Evolutionary conservation across 2,113 vertebrate genomes (phyloP).

Genomic region (Camarhynchus parvulus): DNA sequence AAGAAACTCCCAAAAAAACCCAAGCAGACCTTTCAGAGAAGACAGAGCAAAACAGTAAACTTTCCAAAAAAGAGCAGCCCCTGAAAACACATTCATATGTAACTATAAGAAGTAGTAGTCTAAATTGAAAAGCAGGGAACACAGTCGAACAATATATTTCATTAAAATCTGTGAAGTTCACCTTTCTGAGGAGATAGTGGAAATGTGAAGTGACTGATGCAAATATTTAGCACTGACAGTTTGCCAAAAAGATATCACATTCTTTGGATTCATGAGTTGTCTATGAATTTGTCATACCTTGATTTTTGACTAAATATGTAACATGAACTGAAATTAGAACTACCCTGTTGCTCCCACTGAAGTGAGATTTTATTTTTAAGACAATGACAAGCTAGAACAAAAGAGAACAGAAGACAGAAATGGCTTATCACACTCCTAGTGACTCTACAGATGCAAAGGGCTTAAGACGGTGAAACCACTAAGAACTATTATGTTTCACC

Average conservation of each 20-base stretch:
- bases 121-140: conserved; percentile 4
- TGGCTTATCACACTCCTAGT: background rate
- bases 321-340: background rate
- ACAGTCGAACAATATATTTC: background rate
- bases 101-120: background rate
- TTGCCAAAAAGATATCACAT: background rate
- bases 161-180: conserved; percentile 20
- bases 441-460: background rate
- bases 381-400: background rate
- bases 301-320: conserved; percentile 23
- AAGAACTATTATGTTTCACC: background rate
- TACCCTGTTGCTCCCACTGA: background rate
- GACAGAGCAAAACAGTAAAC: background rate
- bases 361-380: background rate
- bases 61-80: background rate
- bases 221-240: conserved; percentile 62
- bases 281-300: conserved; percentile 36
- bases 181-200: conserved; percentile 39
- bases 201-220: conserved; percentile 27
- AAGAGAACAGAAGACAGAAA: background rate
- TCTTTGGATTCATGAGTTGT: background rate
- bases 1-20: fast-evolving
- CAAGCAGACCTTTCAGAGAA: background rate
- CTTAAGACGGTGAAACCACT: background rate
- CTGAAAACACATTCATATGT: background rate